These are phyloP conservation scores for Drosophila mojavensis DNA, from an alignment of 1,140 invertebrate species.

Conservation along the genomic window DNA sequence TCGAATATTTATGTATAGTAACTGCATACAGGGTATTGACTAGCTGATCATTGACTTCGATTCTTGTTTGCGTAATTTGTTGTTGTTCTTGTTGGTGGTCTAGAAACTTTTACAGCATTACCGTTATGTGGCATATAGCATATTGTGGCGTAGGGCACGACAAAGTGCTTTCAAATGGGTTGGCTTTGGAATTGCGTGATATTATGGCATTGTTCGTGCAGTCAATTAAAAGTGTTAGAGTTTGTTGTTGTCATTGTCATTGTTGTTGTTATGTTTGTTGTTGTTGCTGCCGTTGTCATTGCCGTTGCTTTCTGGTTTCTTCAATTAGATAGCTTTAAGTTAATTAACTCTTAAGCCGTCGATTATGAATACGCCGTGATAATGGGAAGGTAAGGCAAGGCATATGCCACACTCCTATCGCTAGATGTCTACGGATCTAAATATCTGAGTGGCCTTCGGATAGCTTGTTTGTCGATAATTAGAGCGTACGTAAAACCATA, in stretches of 20 bases:
- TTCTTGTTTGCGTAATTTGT: background rate
- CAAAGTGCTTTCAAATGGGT: slow-evolving; percentile 9
- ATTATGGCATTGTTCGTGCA: slow-evolving; percentile 34
- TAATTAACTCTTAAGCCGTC: slow-evolving; percentile 57
- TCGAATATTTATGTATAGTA: no score
- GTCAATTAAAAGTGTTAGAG: slow-evolving; percentile 30
- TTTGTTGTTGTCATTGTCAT: slow-evolving; percentile 23
- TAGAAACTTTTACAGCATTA: slow-evolving; percentile 3
- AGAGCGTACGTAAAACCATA: slow-evolving; percentile 32
- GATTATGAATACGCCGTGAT: slow-evolving; percentile 46
- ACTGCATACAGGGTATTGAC: background rate
- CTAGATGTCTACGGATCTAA: slow-evolving; percentile 25
- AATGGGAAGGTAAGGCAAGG: slow-evolving; percentile 48
- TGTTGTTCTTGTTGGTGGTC: background rate
- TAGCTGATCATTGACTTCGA: background rate
- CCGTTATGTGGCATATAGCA: slow-evolving; percentile 8
- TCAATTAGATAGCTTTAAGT: slow-evolving; percentile 57
- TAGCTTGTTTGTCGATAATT: slow-evolving; percentile 67
- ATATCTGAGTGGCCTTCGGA: slow-evolving; percentile 37
- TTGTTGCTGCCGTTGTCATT: background rate
- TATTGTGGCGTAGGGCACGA: background rate
- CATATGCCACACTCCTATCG: slow-evolving; percentile 32
- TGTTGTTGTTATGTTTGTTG: slow-evolving; percentile 35
- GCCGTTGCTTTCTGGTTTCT: slow-evolving; percentile 40
- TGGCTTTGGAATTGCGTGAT: slow-evolving; percentile 25